Evolutionary conservation across 2,888 invertebrate genomes (phyloP), one percentile per base, ranked within the genome.

Genomic region (Graphium colonna): DNA sequence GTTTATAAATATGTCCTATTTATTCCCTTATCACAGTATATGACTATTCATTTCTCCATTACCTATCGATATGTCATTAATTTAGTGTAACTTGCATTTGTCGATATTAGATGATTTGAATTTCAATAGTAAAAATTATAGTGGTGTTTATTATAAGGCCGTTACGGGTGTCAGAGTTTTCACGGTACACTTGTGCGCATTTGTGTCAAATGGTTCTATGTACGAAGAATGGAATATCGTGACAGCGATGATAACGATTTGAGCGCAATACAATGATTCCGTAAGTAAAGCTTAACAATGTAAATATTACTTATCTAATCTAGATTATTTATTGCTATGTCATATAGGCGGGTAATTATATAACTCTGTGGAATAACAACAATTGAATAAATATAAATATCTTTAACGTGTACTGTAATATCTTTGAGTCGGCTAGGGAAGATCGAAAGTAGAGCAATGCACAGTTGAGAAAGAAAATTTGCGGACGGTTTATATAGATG

Each of bases 241-340:
- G 13, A 17, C 5, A 40, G 57, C 40, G 33, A 55, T 56, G 56
- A 56, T 52, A 55, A 64, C 61, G 56, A 62, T 73, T 74, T 76
- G 75, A 81, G 75, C 75, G 68, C 69, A 67, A 60, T 57, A 67
- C 60, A 63, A 64, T 71, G 67, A 67, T 73, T n/a, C 64, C 72
- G 75, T 71, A 65, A 65, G 71, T 74, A 75, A 81, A 81, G 82
- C 83, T 81, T 83, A 82, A 75, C 69, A 75, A 81, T 82, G 82
- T 64, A 68, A 68, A 73, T 72, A 74, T 82, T 81, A 73, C 79
- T 79, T 87, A 86, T 76, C 82, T 85, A 86, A 76, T 82, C 84
- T 87, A 86, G 71, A 67, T 76, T 87, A 88, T 87, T 87, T 89
- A 89, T 89, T 89, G 88, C 89, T 89, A 88, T 86, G 77, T 85